Evolutionary conservation across 1,140 invertebrate species (phyloP).

Genomic region (Musca vetustissima): DNA sequence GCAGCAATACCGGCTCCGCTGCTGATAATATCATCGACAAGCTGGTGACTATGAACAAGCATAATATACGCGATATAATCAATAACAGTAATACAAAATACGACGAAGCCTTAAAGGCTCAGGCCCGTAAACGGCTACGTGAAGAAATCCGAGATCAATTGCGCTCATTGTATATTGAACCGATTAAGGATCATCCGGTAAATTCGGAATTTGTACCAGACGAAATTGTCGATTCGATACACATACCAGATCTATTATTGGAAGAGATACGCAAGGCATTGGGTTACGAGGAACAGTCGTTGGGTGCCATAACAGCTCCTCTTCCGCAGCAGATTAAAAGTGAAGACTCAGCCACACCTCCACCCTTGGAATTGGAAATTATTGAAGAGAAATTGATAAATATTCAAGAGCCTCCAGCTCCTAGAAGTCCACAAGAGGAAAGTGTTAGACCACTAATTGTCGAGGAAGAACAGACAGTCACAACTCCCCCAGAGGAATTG

Average conservation of each 20-base stretch:
- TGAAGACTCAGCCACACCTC: no score
- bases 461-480: no score
- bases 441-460: no score
- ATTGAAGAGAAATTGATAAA: neutral
- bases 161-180: constrained; percentile 39
- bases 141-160: constrained; percentile 46
- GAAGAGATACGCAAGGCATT: constrained; percentile 49
- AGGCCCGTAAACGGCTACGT: constrained; percentile 41
- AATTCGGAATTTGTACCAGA: constrained; percentile 38
- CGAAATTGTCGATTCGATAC: constrained; percentile 44
- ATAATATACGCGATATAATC: constrained; percentile 46
- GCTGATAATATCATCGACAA: constrained; percentile 33
- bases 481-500: no score
- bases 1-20: neutral
- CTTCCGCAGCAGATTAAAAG: neutral
- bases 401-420: no score
- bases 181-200: constrained; percentile 33
- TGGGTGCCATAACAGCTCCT: no score
- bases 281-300: constrained; percentile 31
- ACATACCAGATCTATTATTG: constrained; percentile 39
- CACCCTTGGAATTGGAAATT: neutral
- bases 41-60: constrained; percentile 47
- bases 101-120: constrained; percentile 43
- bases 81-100: constrained; percentile 47
- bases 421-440: no score